A percentile compares a stretch with the other conserved stretches of the same genome.
Conservation (phyloP, 1,140 invertebrate species). For the Pantala flavescens region DNA sequence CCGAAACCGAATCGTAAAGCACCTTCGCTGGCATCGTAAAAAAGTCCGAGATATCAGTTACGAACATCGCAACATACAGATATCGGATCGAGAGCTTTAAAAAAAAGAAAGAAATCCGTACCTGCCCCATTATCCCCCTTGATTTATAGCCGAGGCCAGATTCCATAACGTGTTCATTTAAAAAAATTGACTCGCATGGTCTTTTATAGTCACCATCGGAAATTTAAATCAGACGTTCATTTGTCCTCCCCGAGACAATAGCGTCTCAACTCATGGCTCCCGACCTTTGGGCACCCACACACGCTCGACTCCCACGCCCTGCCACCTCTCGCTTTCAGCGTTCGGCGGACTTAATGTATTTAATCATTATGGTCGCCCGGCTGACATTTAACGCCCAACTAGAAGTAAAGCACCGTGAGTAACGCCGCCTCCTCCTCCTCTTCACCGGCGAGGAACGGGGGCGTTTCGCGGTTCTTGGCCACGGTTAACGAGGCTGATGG, state of each 20-base stretch:
- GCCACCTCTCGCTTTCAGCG: neutral
- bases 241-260: neutral
- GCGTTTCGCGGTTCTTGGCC: neutral
- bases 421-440: neutral
- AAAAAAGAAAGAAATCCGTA: no score
- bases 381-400: neutral
- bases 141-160: no score
- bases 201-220: neutral
- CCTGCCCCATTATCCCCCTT: no score
- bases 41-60: no score
- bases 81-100: no score
- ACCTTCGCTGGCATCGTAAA: no score
- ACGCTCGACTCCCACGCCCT: neutral
- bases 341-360: neutral
- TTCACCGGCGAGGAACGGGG: neutral
- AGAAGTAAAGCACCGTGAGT: constrained; percentile 4
- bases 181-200: no score
- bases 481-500: neutral
- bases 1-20: no score
- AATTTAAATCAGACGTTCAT: neutral
- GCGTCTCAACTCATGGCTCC: neutral
- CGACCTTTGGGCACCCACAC: neutral
- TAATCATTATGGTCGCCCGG: neutral
- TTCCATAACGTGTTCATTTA: no score
- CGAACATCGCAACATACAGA: no score